Evolutionary conservation across 1,140 invertebrate species (phyloP).

Genomic region (Rhagoletis zephyria): DNA sequence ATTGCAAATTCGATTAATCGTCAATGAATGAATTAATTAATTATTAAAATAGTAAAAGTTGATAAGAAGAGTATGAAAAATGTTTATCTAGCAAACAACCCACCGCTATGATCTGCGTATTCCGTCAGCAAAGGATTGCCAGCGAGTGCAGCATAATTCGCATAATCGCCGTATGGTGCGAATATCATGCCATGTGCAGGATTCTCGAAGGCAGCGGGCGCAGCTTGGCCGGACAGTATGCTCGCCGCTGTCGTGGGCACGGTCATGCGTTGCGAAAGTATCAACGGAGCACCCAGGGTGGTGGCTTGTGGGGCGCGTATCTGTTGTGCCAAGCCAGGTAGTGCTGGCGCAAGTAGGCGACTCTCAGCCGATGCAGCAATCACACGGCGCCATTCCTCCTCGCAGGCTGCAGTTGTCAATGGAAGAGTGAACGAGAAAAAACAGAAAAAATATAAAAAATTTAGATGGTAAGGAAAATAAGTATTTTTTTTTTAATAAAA

Average conservation of each 20-base stretch:
- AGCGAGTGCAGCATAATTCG: slow-evolving; percentile 88
- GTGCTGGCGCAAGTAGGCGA: slow-evolving; percentile 80
- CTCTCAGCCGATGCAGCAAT: slow-evolving; percentile 83
- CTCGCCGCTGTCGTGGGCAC: slow-evolving; percentile 85
- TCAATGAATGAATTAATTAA: slow-evolving; percentile 52
- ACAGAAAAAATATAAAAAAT: slow-evolving; percentile 57
- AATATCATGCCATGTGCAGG: slow-evolving; percentile 78
- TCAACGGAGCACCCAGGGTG: slow-evolving; percentile 87
- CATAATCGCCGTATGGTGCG: slow-evolving; percentile 88
- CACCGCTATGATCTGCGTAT: slow-evolving; percentile 94
- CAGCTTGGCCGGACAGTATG: slow-evolving; percentile 81
- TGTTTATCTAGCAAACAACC: slow-evolving; percentile 87
- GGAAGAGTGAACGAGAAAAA: slow-evolving; percentile 61
- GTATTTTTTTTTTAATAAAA: not conserved
- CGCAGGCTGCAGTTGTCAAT: slow-evolving; percentile 77
- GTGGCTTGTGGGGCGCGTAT: slow-evolving; percentile 79
- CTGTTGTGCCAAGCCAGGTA: slow-evolving; percentile 78
- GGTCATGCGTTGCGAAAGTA: slow-evolving; percentile 88
- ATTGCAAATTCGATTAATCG: slow-evolving; percentile 44
- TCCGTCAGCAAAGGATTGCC: slow-evolving; percentile 86
- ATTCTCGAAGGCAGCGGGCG: slow-evolving; percentile 81
- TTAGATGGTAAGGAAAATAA: not conserved
- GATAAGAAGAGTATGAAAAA: not conserved
- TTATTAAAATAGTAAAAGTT: slow-evolving; percentile 11
- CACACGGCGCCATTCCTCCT: slow-evolving; percentile 84